Percentiles rank a stretch among this genome's conserved stretches.
phyloP scores from a whole-genome alignment of 1,140 invertebrate species.

The Elymnias hypermnestra region DNA sequence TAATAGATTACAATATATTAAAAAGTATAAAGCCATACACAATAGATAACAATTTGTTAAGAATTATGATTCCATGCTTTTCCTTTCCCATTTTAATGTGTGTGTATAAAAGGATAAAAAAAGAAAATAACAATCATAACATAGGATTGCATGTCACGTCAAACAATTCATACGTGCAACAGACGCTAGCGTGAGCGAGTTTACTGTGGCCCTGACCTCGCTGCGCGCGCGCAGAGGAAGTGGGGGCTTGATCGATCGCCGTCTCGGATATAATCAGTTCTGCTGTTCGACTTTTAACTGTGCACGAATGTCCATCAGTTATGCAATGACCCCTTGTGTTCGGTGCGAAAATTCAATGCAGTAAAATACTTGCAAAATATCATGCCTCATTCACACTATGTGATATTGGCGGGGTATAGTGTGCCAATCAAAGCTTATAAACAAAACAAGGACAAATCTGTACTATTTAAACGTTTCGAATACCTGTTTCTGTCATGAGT shows the following conservation, averaged over 20 bases:
- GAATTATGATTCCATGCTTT: no score
- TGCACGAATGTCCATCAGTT: conserved; percentile 16
- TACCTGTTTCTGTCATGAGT: no score
- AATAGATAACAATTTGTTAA: no score
- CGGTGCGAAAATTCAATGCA: not conserved
- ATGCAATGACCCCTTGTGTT: conserved; percentile 8
- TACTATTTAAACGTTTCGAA: no score
- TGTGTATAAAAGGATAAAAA: no score
- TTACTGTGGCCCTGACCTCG: conserved; percentile 31
- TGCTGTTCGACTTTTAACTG: conserved; percentile 20
- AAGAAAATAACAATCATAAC: not conserved
- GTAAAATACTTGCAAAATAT: not conserved
- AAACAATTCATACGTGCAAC: conserved; percentile 16
- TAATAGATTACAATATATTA: no score
- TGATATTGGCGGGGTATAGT: no score
- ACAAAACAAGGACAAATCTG: no score
- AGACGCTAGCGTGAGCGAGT: conserved; percentile 15
- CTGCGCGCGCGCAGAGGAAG: conserved; percentile 24
- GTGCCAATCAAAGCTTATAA: no score
- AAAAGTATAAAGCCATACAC: no score
- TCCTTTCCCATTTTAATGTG: no score
- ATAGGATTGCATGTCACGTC: not conserved
- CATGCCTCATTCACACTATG: no score
- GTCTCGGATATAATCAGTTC: conserved; percentile 31
- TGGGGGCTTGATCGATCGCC: conserved; percentile 32